A percentile compares a stretch with the other conserved stretches of the same genome.
Conservation (phyloP, 2,888 invertebrate species). For the Pedicia rivosa region DNA sequence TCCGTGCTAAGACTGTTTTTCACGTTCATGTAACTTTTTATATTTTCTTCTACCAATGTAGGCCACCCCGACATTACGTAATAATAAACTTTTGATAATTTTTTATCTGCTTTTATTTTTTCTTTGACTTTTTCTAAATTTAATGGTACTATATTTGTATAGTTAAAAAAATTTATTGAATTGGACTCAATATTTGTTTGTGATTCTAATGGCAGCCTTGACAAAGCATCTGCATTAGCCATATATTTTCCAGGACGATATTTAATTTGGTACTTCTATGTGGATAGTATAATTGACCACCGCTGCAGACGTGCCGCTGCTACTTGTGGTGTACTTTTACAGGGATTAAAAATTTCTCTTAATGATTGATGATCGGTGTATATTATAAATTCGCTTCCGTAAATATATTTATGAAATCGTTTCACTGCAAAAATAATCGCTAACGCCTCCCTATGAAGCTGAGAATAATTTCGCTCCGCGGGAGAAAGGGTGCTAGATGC, state of each 20-base stretch:
- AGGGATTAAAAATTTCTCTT: no score
- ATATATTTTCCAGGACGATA: constrained; percentile 9
- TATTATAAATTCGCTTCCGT: no score
- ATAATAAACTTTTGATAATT: no score
- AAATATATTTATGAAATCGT: no score
- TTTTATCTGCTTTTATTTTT: no score
- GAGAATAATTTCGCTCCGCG: constrained; percentile 8
- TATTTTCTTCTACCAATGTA: no score
- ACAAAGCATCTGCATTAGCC: constrained; percentile 9
- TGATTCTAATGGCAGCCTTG: constrained; percentile 8
- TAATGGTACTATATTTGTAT: neutral
- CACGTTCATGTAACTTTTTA: no score
- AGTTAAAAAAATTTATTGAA: neutral
- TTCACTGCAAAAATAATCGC: constrained; percentile 11
- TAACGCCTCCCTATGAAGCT: constrained; percentile 9
- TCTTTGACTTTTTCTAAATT: neutral
- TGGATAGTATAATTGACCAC: constrained; percentile 3
- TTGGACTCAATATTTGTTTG: constrained; percentile 8
- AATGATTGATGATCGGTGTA: no score
- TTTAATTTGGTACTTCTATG: constrained; percentile 8
- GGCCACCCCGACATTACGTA: no score
- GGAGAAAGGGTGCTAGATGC: constrained; percentile 6
- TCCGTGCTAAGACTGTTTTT: no score
- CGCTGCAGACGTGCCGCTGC: constrained; percentile 8
- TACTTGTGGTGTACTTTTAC: constrained; percentile 9